Conservation (phyloP, 2,113 vertebrate genomes). For the Odocoileus virginianus region DNA sequence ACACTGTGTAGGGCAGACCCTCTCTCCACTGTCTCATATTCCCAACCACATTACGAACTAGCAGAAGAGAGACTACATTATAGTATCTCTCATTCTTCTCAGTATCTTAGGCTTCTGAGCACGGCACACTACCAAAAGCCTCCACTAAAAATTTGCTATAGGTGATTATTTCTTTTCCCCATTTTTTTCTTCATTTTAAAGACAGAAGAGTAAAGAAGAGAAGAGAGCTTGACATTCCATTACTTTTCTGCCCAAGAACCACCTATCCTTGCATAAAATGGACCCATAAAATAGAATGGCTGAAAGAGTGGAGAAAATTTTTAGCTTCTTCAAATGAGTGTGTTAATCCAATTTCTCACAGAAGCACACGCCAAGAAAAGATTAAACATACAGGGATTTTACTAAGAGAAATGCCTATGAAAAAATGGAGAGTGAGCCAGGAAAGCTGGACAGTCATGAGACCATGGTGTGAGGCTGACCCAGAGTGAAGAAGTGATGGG, state of each 20-base stretch:
- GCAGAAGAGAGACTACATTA: background rate
- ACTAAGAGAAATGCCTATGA: background rate
- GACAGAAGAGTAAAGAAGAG: background rate
- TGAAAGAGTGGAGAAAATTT: background rate
- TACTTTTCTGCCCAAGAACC: background rate
- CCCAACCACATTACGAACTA: background rate
- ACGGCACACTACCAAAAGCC: background rate
- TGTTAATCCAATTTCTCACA: background rate
- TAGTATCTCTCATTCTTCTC: background rate
- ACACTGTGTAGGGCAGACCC: background rate
- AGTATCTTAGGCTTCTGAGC: background rate
- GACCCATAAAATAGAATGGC: background rate
- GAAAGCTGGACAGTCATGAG: background rate
- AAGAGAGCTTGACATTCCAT: background rate
- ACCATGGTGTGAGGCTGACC: background rate
- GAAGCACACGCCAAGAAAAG: background rate
- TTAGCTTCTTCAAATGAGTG: background rate
- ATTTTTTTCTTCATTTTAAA: slow-evolving; percentile 13
- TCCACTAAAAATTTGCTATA: background rate
- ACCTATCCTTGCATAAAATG: background rate
- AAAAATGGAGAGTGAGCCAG: background rate
- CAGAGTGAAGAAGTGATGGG: background rate
- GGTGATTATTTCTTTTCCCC: background rate
- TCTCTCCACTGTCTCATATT: background rate
- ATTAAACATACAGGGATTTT: slow-evolving; percentile 6